Percentiles rank a stretch among this genome's conserved stretches.
phyloP scores from a whole-genome alignment of 2,888 invertebrate species.

The Sarcophaga caerulescens region DNA sequence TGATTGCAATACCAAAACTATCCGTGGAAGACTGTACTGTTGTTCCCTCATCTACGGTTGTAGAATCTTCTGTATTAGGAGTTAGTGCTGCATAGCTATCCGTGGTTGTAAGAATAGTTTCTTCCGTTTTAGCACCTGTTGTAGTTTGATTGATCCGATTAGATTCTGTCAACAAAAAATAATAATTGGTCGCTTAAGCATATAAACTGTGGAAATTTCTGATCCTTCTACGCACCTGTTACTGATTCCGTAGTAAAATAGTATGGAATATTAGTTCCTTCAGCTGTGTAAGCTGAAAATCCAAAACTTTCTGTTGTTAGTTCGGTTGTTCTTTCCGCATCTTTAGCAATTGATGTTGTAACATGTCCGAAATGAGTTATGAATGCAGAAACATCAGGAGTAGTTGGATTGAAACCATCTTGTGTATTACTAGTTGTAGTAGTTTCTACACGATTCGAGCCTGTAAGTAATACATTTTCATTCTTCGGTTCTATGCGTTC shows the following conservation, averaged over 20 bases:
- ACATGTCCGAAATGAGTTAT: not conserved
- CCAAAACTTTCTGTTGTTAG: not conserved
- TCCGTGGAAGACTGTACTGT: no score
- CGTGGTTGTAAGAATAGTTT: not conserved
- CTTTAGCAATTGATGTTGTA: not conserved
- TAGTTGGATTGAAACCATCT: not conserved
- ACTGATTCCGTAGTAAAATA: not conserved
- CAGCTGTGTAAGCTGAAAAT: not conserved
- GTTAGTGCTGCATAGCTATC: not conserved
- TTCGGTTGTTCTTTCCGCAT: no score
- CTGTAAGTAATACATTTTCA: no score
- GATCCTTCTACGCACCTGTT: no score
- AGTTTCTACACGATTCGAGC: not conserved
- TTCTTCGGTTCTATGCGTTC: no score
- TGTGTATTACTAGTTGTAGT: not conserved
- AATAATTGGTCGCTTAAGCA: not conserved
- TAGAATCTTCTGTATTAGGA: not conserved
- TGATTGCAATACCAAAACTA: no score
- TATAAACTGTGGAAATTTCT: not conserved
- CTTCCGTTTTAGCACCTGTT: not conserved
- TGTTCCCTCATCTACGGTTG: no score
- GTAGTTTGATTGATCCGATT: not conserved
- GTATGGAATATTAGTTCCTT: not conserved
- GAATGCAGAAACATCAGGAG: not conserved
- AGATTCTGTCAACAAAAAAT: not conserved